phyloP scores from a whole-genome alignment of 2,797 vertebrate species.

The Premnoplex brunnescens region DNA sequence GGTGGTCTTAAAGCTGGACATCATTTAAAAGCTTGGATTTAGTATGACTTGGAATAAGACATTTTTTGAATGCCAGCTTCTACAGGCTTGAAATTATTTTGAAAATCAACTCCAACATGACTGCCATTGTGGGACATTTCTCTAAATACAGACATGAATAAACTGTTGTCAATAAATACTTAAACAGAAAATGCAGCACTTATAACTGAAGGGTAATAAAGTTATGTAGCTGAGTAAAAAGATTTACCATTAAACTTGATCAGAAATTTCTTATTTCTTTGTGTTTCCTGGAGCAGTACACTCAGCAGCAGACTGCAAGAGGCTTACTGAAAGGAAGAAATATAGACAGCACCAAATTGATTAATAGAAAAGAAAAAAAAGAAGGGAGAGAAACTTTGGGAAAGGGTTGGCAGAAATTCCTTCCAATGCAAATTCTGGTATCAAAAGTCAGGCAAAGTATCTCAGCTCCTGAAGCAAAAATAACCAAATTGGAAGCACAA shows the following conservation, averaged over 20 bases:
- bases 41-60: neutral
- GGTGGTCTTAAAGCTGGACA: neutral
- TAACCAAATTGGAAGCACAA: neutral
- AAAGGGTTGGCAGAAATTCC: neutral
- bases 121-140: neutral
- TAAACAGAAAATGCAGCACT: neutral
- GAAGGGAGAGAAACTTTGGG: accelerated
- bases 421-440: neutral
- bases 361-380: neutral
- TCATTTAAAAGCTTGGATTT: neutral
- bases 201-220: neutral
- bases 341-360: neutral
- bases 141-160: neutral
- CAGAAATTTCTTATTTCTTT: neutral
- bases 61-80: neutral
- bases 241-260: neutral
- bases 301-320: neutral
- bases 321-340: neutral
- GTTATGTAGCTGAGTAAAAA: neutral
- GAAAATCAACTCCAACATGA: neutral
- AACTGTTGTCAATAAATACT: neutral
- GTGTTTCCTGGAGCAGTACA: neutral
- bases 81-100: neutral
- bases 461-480: neutral
- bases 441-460: neutral